Evolutionary conservation across 1,140 invertebrate species (phyloP), one percentile per base, ranked within the genome.

Genomic region (Arctopsyche grandis): DNA sequence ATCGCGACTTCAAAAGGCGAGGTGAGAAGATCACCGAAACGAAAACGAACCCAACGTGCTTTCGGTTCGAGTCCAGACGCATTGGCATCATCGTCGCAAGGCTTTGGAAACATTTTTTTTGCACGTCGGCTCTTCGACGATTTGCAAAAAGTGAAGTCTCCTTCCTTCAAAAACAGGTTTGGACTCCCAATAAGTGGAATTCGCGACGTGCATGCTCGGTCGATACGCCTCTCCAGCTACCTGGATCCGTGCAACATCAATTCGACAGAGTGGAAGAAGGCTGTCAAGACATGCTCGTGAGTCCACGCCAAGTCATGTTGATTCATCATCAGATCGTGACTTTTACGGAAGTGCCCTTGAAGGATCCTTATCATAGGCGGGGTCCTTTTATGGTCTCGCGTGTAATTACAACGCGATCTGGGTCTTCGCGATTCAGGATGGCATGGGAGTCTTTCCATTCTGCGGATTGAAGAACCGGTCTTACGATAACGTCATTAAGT

Each of bases 161-260:
- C 44, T 46, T 74, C 19, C 71, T 56, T 56, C 71, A 46, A 74
- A 29, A 74, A 74, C 71, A 22, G 71, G 71, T 74, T 74, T 74
- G 22, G 24, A 29, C 10, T 29, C 12, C 63, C 69, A 14, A 22
- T 22, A 22, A 24, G 16, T 14, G 24, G 48, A 74, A 74, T 74
- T 48, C 71, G 71, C 48, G 19, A 24, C 46, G 46, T 9, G 22
- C 24, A 9, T 1, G 12, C 16, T 66, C 5, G 52, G 52, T 10
- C 3, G 21, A 58, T 58, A 58, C 14, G 14, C 52, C n/a, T 16
- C n/a, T n/a, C 52, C 52, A 10, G 21, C 52, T 38, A 16, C 52
- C 21, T 58, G 52, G 52, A n/a, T 21, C 21, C 52, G 52, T 58
- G 1, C 52, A 16, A 58, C 21, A 58, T 21, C 52, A 5, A n/a